These are phyloP conservation scores for Stegastes partitus DNA, from an alignment of 2,113 vertebrate genomes.

Conservation along the genomic window DNA sequence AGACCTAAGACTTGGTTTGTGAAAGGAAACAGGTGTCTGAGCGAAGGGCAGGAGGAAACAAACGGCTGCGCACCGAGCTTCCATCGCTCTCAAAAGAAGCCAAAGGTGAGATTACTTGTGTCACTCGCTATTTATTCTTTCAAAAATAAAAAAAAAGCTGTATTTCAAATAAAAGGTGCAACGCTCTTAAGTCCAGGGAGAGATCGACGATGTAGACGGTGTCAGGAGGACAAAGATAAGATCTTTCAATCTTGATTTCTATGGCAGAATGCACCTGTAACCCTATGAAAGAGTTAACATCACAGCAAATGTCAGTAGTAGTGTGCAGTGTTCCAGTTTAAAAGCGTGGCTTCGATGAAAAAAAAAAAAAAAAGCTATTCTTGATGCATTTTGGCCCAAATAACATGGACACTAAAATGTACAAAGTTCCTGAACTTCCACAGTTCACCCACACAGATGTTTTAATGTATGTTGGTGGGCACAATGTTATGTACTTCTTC, in stretches of 20 bases:
- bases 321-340: too few relatives aligned
- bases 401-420: neutral
- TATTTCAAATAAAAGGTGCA: conserved; percentile 10
- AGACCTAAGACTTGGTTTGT: conserved; percentile 17
- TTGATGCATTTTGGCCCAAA: neutral
- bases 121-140: conserved; percentile 20
- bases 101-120: conserved; percentile 13
- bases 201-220: neutral
- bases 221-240: neutral
- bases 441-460: too few relatives aligned
- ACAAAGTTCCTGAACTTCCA: neutral
- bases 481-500: too few relatives aligned
- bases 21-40: conserved; percentile 29
- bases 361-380: neutral
- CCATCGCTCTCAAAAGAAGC: conserved; percentile 5
- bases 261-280: neutral
- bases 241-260: conserved; percentile 30
- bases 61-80: neutral
- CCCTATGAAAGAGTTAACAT: neutral
- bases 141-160: conserved; percentile 39
- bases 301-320: neutral
- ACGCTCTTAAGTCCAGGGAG: neutral
- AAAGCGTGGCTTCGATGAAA: too few relatives aligned
- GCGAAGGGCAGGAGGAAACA: conserved; percentile 1
- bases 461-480: too few relatives aligned